These are phyloP conservation scores for Metopia argyrocephala DNA, from an alignment of 2,888 invertebrate species.

Conservation along the genomic window DNA sequence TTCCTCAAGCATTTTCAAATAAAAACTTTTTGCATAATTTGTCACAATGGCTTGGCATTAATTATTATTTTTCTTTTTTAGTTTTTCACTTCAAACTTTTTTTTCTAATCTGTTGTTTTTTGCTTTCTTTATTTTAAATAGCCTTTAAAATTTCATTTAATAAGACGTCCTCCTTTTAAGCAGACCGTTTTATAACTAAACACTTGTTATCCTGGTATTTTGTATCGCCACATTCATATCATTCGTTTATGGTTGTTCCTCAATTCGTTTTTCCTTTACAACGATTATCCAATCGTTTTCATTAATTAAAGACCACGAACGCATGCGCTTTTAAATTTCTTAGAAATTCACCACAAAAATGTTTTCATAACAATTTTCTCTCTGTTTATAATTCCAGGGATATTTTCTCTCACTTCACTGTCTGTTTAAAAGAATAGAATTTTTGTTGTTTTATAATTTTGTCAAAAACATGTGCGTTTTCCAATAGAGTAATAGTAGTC, in stretches of 20 bases:
- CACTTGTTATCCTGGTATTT: conserved; percentile 57
- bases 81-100: not conserved
- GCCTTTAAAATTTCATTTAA: conserved; percentile 1
- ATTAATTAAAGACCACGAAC: conserved; percentile 29
- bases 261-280: conserved; percentile 16
- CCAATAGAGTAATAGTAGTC: conserved; percentile 31
- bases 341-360: conserved; percentile 45
- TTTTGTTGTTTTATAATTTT: no score
- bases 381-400: not conserved
- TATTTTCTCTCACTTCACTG: not conserved
- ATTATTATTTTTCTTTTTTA: not conserved
- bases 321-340: conserved; percentile 22
- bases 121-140: not conserved
- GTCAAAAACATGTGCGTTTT: conserved; percentile 59
- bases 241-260: conserved; percentile 30
- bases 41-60: not conserved
- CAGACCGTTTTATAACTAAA: conserved; percentile 61
- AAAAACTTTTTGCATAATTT: not conserved
- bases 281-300: conserved; percentile 46
- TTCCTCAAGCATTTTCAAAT: conserved; percentile 38
- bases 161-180: conserved; percentile 55
- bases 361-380: not conserved
- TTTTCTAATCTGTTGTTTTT: not conserved
- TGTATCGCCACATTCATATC: conserved; percentile 42
- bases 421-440: no score